These are phyloP conservation scores for Adelphocoris suturalis DNA, from an alignment of 2,888 invertebrate genomes.

Conservation along the genomic window DNA sequence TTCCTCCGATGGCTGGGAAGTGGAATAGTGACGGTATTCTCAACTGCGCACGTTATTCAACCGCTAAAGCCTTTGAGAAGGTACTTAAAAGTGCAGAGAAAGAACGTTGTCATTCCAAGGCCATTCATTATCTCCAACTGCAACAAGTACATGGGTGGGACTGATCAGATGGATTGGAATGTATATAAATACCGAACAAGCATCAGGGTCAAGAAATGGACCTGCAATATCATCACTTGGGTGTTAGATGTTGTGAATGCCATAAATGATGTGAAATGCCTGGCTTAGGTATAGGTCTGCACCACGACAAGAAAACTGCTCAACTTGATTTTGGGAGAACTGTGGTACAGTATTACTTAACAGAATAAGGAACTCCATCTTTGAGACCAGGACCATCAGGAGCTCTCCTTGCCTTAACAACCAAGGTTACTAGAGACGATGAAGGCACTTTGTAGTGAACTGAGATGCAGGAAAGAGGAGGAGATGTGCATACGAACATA, in stretches of 20 bases:
- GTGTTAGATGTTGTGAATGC: not conserved
- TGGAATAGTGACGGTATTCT: not conserved
- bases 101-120: not conserved
- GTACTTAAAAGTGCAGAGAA: not conserved
- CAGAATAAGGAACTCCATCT: not conserved
- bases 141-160: slow-evolving; percentile 20
- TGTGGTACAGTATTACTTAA: slow-evolving; percentile 1
- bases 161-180: slow-evolving; percentile 15
- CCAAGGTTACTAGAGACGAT: not conserved
- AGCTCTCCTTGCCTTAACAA: not conserved
- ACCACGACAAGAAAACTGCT: not conserved
- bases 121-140: not conserved
- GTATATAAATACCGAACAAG: not conserved
- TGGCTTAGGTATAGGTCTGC: not conserved
- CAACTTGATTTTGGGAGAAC: not conserved
- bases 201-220: slow-evolving; percentile 10
- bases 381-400: not conserved
- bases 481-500: slow-evolving; percentile 5
- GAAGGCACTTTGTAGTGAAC: slow-evolving; percentile 29
- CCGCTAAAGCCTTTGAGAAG: not conserved
- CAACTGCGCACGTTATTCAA: slow-evolving; percentile 10
- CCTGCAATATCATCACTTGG: slow-evolving; percentile 21
- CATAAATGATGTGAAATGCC: not conserved
- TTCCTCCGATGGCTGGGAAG: not conserved
- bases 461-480: not conserved